Evolutionary conservation across 2,797 vertebrate species (phyloP).

Genomic region (Psittacula echo): DNA sequence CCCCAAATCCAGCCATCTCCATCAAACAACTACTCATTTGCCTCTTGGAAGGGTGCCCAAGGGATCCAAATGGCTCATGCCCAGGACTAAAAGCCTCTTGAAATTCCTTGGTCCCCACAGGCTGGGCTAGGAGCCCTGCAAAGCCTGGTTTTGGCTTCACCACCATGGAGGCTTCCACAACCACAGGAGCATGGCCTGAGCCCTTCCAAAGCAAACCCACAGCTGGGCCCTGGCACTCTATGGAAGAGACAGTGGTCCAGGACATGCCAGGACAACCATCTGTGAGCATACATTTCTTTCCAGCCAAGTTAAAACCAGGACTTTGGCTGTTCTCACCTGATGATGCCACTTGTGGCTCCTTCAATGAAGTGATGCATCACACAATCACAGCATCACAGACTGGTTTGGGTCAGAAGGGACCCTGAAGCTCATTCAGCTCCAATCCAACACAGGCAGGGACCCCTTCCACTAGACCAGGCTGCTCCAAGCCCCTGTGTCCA

Average conservation of each 20-base stretch:
- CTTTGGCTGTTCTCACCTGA: neutral
- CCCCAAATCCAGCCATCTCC: neutral
- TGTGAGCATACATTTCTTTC: neutral
- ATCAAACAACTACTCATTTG: neutral
- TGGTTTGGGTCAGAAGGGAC: neutral
- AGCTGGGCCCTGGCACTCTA: neutral
- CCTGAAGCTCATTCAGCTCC: neutral
- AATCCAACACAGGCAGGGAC: neutral
- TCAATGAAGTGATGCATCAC: neutral
- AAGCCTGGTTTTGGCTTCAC: neutral
- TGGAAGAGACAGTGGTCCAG: neutral
- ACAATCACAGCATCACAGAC: neutral
- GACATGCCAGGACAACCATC: neutral
- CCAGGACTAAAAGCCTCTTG: neutral
- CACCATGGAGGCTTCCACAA: neutral
- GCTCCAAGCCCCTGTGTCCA: neutral
- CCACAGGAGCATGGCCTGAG: neutral
- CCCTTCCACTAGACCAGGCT: neutral
- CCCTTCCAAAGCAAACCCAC: neutral
- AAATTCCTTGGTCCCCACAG: neutral
- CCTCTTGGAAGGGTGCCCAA: constrained; percentile 3
- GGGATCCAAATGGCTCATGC: neutral
- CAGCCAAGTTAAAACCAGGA: neutral
- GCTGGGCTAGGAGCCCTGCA: neutral
- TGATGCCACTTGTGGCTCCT: neutral